These are phyloP conservation scores for Colletes collaris DNA, from an alignment of 2,888 invertebrate genomes.

Conservation along the genomic window DNA sequence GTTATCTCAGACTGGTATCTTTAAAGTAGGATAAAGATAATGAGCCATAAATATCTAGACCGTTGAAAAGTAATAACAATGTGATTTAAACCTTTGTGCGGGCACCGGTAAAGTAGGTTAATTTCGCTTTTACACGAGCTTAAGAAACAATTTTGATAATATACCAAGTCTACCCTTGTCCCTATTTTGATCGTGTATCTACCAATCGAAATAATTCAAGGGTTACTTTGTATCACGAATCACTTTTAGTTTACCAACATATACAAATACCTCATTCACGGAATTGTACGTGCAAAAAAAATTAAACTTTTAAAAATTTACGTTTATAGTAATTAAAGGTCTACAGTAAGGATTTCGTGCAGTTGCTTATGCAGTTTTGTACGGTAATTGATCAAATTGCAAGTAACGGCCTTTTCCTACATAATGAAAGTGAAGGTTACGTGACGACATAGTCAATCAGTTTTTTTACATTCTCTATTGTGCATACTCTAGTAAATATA, in stretches of 20 bases:
- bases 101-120: constrained; percentile 57
- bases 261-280: neutral
- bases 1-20: neutral
- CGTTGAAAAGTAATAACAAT: constrained; percentile 12
- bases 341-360: neutral
- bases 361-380: neutral
- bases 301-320: too few species aligned
- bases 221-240: neutral
- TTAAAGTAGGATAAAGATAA: neutral
- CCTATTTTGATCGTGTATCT: constrained; percentile 21
- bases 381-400: neutral
- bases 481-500: neutral
- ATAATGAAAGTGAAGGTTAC: neutral
- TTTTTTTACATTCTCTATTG: neutral
- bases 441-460: neutral
- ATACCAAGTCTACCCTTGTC: constrained; percentile 14
- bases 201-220: constrained; percentile 22
- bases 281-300: too few species aligned
- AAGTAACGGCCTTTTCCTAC: neutral
- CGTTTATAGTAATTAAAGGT: too few species aligned
- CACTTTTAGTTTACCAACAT: constrained; percentile 8
- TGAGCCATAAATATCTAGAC: constrained; percentile 18
- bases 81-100: constrained; percentile 25
- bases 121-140: constrained; percentile 57
- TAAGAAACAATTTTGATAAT: constrained; percentile 43